Base-by-base conservation (phyloP, 2,888 invertebrate genomes). In the Auanema sp. region DNA sequence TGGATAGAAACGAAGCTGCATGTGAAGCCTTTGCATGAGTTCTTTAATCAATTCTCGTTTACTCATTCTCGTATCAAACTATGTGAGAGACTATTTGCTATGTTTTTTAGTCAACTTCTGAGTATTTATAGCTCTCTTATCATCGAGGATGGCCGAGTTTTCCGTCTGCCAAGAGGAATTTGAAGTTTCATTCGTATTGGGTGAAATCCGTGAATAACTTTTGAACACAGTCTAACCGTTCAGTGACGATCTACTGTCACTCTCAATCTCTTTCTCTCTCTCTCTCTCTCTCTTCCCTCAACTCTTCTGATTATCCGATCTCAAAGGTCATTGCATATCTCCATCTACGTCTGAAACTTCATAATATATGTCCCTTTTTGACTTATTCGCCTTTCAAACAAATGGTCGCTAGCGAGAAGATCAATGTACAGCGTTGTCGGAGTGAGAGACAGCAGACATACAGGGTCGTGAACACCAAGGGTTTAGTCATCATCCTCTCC, bases 111-210 rank as follows among this genome's bases (percentile, higher is more conserved):
- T 33, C 33, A 33, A 33, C 3, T 33, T 5, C 33, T 33, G 33
- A 33, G 33, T 33, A 47, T 6, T 62, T 60, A 24, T 51, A 62
- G 62, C 62, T 3, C 42, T 62, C 24, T 53, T 62, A 10, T 40
- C 25, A 12, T 43, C 56, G 18, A 24, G 51, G 25, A 43, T 51
- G 23, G 56, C 50, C 18, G 62, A 62, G 42, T 62, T 62, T 44
- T 44, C 62, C 4, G 10, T 62, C 18, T 33, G 42, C 4, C 62
- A 62, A 25, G 62, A 62, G 6, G 62, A 62, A 24, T 57, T 62
- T 11, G 57, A 62, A 40, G 57, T 62, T 24, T 62, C 62, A 1
- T 62, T 62, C 18, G 52, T 62, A 10, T n/a, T 62, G n/a, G 62
- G 57, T 2, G 62, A 62, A 18, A 54, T 40, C n/a, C 24, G 55